phyloP scores from a whole-genome alignment of 2,888 invertebrate species.

The Dolichopus griseipennis region DNA sequence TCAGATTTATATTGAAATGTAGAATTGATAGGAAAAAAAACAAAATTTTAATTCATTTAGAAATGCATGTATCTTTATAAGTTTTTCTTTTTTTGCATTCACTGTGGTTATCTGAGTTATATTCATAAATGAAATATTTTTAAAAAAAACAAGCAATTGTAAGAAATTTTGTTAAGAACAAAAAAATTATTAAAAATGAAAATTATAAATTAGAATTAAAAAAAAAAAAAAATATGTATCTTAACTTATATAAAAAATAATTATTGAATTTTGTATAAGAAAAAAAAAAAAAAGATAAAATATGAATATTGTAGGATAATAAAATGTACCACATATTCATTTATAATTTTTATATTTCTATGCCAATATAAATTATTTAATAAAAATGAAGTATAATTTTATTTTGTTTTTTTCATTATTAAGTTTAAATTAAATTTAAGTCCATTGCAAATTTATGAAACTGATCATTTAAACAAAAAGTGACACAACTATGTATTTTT shows the following conservation, averaged over 20 bases:
- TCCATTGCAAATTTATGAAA: no score
- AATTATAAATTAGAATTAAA: not conserved
- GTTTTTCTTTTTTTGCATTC: no score
- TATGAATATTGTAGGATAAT: not conserved
- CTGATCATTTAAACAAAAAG: no score
- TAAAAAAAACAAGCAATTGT: not conserved
- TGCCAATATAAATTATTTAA: slow-evolving; percentile 4
- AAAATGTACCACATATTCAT: not conserved
- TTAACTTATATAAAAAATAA: not conserved
- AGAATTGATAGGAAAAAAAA: no score
- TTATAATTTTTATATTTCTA: slow-evolving; percentile 1
- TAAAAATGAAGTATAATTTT: not conserved
- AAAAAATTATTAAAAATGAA: not conserved
- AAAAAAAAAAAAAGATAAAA: not conserved
- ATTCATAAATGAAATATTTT: not conserved
- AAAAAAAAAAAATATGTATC: not conserved
- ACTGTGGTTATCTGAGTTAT: not conserved
- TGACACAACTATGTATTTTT: no score
- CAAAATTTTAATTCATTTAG: no score
- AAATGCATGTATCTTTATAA: no score
- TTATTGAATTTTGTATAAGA: not conserved
- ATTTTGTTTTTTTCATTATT: not conserved
- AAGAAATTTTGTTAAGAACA: not conserved
- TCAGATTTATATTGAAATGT: no score
- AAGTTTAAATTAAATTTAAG: no score